Base-by-base conservation (phyloP, 2,888 invertebrate genomes). In the Pseudococcus jackbeardsleyi region DNA sequence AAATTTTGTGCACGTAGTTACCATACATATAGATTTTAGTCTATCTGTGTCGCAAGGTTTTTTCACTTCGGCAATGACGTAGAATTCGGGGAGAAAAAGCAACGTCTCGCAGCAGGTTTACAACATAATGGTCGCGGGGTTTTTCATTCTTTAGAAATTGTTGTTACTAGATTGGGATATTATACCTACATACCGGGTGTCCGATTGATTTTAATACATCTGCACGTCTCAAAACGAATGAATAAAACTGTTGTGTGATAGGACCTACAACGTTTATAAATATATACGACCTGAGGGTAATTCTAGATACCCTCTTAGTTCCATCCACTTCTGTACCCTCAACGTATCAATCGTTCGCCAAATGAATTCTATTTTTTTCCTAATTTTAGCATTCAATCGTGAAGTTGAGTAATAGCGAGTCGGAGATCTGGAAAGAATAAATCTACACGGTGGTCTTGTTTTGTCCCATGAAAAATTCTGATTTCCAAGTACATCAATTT, bases 1-100 rank as follows among this genome's bases (percentile, higher is more conserved):
- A 26, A 33, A 68, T 12, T 42, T 72, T 17, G 11, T 72, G 17
- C 33, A 54, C 54, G 54, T n/a, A 50, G 17, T 64, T 64, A 42
- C 42, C 42, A 42, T 42, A 42, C 42, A 42, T 64, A 64, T 64
- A 64, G 39, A 77, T 77, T 77, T 77, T 77, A 77, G 6, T 77
- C 12, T 19, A 72, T 72, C 64, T 64, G 17, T 39, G 39, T 77
- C 39, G 39, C 39, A 39, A 77, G 26, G 33, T 39, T 77, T 39
- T 77, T n/a, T n/a, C 33, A 39, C 33, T 77, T 33, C 12, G 12
- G 15, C 77, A 39, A 39, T 33, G 17, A 77, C 33, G 15, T 39
- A 39, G 39, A 39, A 77, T 77, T n/a, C 15, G 26, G 9, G 8
- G 22, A 11, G 7, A 64, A 19, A 64, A 64, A 64, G 33, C 6